These are phyloP conservation scores for Chaetorhynchus papuensis DNA, from an alignment of 2,113 vertebrate genomes.

Conservation along the genomic window DNA sequence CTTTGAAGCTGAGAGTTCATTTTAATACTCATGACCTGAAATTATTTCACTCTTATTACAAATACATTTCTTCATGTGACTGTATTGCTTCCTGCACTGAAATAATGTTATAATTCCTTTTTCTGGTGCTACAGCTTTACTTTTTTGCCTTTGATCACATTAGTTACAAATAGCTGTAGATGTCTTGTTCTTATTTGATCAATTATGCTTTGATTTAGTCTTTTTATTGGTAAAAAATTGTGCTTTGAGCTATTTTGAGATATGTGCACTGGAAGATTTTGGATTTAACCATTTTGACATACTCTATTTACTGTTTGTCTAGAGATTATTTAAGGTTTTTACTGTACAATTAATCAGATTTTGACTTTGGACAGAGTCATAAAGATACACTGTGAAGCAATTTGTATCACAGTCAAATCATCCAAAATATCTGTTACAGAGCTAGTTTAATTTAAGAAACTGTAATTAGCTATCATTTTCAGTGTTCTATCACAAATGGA, in stretches of 20 bases:
- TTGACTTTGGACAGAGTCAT: not conserved
- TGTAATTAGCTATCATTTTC: not conserved
- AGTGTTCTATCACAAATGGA: fast-evolving
- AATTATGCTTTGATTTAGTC: not conserved
- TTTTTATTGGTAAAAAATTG: not conserved
- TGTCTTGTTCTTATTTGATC: not conserved
- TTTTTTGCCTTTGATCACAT: not conserved
- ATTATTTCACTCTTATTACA: not conserved
- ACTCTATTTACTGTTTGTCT: not conserved
- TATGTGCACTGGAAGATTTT: not conserved
- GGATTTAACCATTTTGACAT: not conserved
- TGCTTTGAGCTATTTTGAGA: not conserved
- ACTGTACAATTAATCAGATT: not conserved
- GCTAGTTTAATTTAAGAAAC: slow-evolving; percentile 9
- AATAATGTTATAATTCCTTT: not conserved
- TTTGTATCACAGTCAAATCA: not conserved
- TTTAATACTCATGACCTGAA: not conserved
- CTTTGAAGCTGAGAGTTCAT: not conserved
- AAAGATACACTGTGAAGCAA: not conserved
- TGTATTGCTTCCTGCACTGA: not conserved
- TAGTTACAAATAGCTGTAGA: not conserved
- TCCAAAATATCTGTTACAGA: not conserved
- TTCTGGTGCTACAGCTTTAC: not conserved
- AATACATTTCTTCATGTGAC: not conserved
- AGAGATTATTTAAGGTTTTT: not conserved